Conservation (phyloP, 2,113 vertebrate species). For the Oxygymnocypris stewartii region DNA sequence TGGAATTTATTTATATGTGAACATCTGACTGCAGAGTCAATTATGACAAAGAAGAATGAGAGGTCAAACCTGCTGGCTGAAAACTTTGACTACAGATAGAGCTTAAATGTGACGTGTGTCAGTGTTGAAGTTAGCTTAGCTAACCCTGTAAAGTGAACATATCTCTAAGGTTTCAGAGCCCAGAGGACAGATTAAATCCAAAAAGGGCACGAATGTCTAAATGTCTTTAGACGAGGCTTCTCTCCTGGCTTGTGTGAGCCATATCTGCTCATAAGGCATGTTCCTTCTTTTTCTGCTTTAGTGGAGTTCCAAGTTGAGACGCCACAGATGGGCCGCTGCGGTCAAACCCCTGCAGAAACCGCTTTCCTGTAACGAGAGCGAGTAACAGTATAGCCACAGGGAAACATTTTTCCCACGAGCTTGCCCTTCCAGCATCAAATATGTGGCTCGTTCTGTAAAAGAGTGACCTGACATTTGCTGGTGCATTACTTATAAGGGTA, state of each 20-base stretch:
- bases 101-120: not conserved
- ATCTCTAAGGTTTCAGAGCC: not conserved
- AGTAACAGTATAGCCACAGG: conserved; percentile 19
- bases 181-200: not conserved
- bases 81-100: not conserved
- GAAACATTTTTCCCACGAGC: conserved; percentile 41
- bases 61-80: not conserved
- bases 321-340: conserved; percentile 32
- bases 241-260: conserved; percentile 18
- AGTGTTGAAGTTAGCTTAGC: not conserved
- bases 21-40: not conserved
- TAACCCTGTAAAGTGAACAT: not conserved
- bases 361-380: conserved; percentile 31
- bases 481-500: conserved; percentile 32
- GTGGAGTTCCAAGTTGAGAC: conserved; percentile 17
- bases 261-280: conserved; percentile 26
- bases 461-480: conserved; percentile 16
- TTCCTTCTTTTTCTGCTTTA: not conserved
- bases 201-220: conserved; percentile 4
- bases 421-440: conserved; percentile 40
- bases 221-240: not conserved
- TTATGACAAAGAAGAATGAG: not conserved
- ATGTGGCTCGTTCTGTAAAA: not conserved
- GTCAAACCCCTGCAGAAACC: conserved; percentile 26
- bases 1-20: not conserved